Evolutionary conservation across 2,888 invertebrate species (phyloP).

Genomic region (Acholoe squamosa): DNA sequence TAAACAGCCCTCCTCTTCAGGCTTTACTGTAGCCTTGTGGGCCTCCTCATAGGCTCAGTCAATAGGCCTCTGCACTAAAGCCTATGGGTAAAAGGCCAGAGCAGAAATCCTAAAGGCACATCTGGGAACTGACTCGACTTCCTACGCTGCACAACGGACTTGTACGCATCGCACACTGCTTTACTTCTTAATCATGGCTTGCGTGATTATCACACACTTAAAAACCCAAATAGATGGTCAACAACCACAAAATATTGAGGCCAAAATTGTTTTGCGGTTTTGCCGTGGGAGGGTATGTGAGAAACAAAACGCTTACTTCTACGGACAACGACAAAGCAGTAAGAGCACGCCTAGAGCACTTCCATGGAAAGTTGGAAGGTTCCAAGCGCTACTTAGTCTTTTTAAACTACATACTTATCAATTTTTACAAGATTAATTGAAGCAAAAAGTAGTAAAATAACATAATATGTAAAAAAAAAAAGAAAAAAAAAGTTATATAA

Average conservation of each 20-base stretch:
- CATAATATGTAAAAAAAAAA: not conserved
- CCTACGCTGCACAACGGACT: constrained; percentile 44
- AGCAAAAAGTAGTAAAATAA: constrained; percentile 27
- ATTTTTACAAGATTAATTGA: constrained; percentile 16
- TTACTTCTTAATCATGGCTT: not conserved
- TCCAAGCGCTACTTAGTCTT: not conserved
- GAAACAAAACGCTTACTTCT: constrained; percentile 53
- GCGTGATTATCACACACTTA: not conserved
- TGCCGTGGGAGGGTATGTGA: not conserved
- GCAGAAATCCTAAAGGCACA: not conserved
- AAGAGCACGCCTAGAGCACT: not conserved
- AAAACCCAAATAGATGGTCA: constrained; percentile 40
- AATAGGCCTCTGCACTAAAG: not conserved
- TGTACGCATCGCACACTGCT: constrained; percentile 58
- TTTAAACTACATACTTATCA: constrained; percentile 9
- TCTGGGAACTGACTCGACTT: not conserved
- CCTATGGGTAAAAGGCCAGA: no score
- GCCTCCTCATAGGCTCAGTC: not conserved
- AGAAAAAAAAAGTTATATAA: constrained; percentile 30
- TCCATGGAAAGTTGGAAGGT: not conserved
- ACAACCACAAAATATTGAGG: constrained; percentile 9
- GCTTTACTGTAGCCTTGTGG: not conserved
- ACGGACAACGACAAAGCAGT: constrained; percentile 57
- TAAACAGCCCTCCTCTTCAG: not conserved
- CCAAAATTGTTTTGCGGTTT: not conserved